These are phyloP conservation scores for Megatriorchis doriae DNA, from an alignment of 2,113 vertebrate genomes.

Conservation along the genomic window DNA sequence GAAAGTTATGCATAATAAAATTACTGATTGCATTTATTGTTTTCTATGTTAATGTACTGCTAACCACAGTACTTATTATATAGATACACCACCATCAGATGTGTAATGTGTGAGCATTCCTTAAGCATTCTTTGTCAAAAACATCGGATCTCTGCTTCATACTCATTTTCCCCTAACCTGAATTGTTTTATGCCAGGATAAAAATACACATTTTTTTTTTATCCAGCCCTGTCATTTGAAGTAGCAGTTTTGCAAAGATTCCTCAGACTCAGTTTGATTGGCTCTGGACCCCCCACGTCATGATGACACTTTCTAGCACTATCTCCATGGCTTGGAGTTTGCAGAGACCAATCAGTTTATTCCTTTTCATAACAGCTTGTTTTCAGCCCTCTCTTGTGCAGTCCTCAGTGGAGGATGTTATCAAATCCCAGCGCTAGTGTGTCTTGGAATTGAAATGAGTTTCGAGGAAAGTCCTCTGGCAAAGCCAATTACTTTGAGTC, in stretches of 20 bases:
- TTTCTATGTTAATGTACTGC: neutral
- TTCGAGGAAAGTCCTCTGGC: neutral
- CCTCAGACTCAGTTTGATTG: neutral
- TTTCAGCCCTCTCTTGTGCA: neutral
- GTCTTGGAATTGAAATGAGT: neutral
- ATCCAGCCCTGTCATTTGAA: neutral
- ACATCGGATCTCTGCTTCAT: neutral
- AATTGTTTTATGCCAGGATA: neutral
- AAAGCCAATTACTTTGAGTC: neutral
- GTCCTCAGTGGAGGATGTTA: neutral
- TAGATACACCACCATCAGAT: no score
- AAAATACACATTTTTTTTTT: neutral
- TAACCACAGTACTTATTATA: neutral
- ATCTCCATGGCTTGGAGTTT: constrained; percentile 40
- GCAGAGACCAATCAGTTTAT: constrained; percentile 11
- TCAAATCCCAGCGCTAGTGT: neutral
- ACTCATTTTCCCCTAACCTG: neutral
- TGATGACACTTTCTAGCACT: neutral
- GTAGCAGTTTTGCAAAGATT: neutral
- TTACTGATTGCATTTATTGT: neutral
- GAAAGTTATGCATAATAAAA: neutral
- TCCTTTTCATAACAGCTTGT: neutral
- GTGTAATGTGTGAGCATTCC: neutral
- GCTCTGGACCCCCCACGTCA: neutral
- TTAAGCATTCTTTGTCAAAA: neutral